Evolutionary conservation across 2,888 invertebrate species (phyloP).

Genomic region (Diaphora mendica): DNA sequence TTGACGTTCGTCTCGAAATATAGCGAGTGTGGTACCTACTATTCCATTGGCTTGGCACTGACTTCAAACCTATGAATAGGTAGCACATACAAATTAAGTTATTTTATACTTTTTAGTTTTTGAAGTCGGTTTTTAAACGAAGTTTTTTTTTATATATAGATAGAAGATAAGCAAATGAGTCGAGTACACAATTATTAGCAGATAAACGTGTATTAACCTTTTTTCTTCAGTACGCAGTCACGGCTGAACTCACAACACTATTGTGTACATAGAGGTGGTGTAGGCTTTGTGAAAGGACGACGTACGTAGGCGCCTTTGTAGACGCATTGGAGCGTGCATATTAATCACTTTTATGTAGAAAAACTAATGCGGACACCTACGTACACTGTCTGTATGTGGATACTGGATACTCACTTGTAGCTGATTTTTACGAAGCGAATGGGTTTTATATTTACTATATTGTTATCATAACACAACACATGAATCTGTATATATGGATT

Average conservation of each 20-base stretch:
- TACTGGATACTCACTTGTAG: no score
- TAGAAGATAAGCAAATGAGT: background rate
- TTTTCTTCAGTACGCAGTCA: slow-evolving; percentile 54
- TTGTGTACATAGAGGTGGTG: slow-evolving; percentile 50
- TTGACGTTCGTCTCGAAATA: no score
- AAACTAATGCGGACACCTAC: slow-evolving; percentile 54
- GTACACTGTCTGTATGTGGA: background rate
- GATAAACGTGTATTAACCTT: slow-evolving; percentile 16
- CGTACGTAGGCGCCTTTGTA: slow-evolving; percentile 67
- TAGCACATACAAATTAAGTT: no score
- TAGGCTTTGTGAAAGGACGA: slow-evolving; percentile 71
- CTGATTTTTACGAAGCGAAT: background rate
- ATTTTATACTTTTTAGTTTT: no score
- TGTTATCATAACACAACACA: slow-evolving; percentile 17
- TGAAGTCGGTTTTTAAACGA: no score
- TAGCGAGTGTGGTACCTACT: no score
- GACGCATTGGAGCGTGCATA: slow-evolving; percentile 67
- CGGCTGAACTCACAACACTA: slow-evolving; percentile 67
- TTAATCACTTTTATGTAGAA: slow-evolving; percentile 70
- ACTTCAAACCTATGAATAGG: no score
- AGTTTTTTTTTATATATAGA: no score
- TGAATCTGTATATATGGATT: background rate
- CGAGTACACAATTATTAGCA: background rate
- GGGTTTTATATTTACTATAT: background rate
- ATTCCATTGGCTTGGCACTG: no score